These are phyloP conservation scores for Luehdorfia chinensis DNA, from an alignment of 1,140 invertebrate species.

Conservation along the genomic window DNA sequence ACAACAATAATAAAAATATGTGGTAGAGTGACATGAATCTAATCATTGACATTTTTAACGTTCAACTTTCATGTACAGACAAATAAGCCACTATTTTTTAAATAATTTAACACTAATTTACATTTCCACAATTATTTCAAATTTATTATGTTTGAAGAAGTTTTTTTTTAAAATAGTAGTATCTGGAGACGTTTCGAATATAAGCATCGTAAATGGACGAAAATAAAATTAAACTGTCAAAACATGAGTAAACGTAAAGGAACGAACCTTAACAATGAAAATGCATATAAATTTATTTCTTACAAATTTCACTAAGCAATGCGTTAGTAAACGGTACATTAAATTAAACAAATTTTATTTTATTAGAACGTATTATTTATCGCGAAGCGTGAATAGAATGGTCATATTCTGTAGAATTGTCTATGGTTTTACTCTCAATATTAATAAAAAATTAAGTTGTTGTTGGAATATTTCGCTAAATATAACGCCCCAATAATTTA, in stretches of 20 bases:
- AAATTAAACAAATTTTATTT: background rate
- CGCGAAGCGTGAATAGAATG: background rate
- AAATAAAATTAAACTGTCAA: constrained; percentile 3
- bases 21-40: constrained; percentile 4
- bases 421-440: background rate
- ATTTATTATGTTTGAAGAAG: background rate
- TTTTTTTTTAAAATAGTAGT: too few species aligned
- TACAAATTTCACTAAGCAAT: too few species aligned
- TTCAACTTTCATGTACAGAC: constrained; percentile 2
- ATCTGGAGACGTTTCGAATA: background rate
- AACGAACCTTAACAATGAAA: background rate
- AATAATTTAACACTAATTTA: background rate
- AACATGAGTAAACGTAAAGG: background rate
- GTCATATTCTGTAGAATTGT: background rate
- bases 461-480: too few species aligned
- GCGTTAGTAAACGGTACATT: too few species aligned
- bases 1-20: constrained; percentile 4
- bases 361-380: background rate
- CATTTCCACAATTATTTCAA: background rate
- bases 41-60: constrained; percentile 14
- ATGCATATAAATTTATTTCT: too few species aligned
- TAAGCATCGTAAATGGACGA: constrained; percentile 7
- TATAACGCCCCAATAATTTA: too few species aligned
- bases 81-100: constrained; percentile 2
- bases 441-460: too few species aligned